Conservation (phyloP, 2,797 vertebrate species). For the Sciurus vulgaris region DNA sequence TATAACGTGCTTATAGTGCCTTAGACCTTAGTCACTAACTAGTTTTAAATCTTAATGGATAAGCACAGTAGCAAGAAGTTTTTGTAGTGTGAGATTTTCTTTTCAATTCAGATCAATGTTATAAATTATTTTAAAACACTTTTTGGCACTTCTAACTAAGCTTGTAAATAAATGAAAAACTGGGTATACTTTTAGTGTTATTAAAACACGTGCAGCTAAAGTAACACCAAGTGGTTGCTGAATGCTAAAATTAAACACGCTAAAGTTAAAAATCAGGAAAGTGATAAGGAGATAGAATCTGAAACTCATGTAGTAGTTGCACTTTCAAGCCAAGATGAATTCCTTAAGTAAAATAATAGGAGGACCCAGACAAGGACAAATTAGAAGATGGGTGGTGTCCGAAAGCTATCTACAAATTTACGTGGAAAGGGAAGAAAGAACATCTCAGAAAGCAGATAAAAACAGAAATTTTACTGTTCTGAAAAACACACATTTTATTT, state of each 20-base stretch:
- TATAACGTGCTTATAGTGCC: background rate
- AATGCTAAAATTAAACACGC: constrained; percentile 48
- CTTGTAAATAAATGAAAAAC: constrained; percentile 36
- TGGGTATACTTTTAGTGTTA: constrained; percentile 4
- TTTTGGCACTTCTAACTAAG: constrained; percentile 45
- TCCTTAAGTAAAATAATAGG: constrained; percentile 1
- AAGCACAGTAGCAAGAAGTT: background rate
- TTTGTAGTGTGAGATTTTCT: constrained; percentile 24
- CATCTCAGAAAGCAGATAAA: constrained; percentile 34
- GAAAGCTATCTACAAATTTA: background rate
- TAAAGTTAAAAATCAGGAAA: background rate
- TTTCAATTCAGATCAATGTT: constrained; percentile 39
- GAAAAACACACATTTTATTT: constrained; percentile 42
- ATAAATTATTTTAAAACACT: constrained; percentile 27
- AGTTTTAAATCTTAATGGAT: constrained; percentile 47
- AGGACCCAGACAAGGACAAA: background rate
- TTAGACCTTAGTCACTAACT: background rate
- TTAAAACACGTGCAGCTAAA: constrained; percentile 57
- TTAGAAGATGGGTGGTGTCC: background rate
- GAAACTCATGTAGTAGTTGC: background rate
- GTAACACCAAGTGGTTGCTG: constrained; percentile 28
- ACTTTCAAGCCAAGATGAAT: background rate
- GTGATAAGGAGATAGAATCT: constrained; percentile 9
- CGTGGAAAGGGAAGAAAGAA: background rate
- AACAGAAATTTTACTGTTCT: background rate